Conservation (phyloP, 2,797 vertebrate species). For the Urocyon cinereoargenteus region DNA sequence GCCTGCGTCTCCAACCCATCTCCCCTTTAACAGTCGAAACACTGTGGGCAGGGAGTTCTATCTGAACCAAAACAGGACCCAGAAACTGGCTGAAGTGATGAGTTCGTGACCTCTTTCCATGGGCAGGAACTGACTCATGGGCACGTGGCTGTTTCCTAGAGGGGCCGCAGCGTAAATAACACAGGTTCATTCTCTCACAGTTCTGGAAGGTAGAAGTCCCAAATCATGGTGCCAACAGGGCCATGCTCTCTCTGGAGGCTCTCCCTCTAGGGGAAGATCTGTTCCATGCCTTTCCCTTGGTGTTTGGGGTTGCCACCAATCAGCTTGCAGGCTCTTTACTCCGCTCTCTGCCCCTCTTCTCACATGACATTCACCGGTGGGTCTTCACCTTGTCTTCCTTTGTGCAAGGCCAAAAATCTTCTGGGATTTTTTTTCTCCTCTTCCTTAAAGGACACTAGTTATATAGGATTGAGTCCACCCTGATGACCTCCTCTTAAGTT, state of each 20-base stretch:
- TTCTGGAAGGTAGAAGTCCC: neutral
- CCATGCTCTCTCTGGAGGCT: neutral
- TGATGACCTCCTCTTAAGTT: neutral
- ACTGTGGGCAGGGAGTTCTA: neutral
- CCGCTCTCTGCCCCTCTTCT: neutral
- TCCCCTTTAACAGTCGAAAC: neutral
- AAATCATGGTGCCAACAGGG: no score
- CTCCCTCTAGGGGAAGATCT: neutral
- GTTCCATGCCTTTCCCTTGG: neutral
- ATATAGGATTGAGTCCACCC: neutral
- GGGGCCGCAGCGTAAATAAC: neutral
- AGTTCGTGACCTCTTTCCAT: neutral
- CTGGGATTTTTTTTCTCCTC: neutral
- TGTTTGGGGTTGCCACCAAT: fast-evolving
- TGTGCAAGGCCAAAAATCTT: neutral
- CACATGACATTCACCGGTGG: fast-evolving
- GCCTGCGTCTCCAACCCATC: fast-evolving
- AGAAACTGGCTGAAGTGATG: neutral
- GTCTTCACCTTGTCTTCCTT: neutral
- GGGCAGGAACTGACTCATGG: neutral
- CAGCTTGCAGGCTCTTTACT: neutral
- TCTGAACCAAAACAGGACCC: neutral
- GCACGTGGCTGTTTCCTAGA: no score
- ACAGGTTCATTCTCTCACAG: neutral
- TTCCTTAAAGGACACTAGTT: neutral